A percentile compares a stretch with the other conserved stretches of the same genome.
These are phyloP conservation scores for Clarias platycephalus DNA, from an alignment of 2,797 vertebrate species.

Conservation along the genomic window DNA sequence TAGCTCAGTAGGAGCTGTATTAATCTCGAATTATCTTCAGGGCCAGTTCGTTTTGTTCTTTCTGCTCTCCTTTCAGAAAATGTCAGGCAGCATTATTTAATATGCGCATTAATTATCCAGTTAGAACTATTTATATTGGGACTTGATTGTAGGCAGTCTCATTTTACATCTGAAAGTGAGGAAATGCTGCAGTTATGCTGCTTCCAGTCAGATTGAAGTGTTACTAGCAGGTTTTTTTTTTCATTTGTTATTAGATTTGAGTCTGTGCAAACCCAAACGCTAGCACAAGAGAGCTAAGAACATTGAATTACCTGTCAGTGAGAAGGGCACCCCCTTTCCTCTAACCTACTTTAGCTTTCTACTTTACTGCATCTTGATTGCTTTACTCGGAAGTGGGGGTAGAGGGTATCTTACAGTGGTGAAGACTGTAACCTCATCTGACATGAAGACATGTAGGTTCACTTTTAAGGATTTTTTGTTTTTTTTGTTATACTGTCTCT, in stretches of 20 bases:
- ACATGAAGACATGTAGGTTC: constrained; percentile 24
- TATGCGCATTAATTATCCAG: constrained; percentile 54
- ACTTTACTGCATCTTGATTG: constrained; percentile 22
- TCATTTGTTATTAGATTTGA: constrained; percentile 18
- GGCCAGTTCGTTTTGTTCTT: constrained; percentile 43
- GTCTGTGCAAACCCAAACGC: constrained; percentile 16
- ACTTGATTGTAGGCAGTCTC: constrained; percentile 34
- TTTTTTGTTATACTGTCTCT: constrained; percentile 1
- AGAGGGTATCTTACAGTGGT: constrained; percentile 29
- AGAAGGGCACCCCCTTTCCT: constrained; percentile 23
- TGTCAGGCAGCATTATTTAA: constrained; percentile 50
- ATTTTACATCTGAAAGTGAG: constrained; percentile 28
- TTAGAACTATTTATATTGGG: constrained; percentile 54
- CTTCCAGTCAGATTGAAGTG: constrained; percentile 23
- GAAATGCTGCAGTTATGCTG: constrained; percentile 20
- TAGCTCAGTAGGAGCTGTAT: constrained; percentile 40
- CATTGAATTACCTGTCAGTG: constrained; percentile 39
- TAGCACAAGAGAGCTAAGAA: neutral
- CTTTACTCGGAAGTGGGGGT: constrained; percentile 27
- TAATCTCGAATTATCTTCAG: constrained; percentile 48
- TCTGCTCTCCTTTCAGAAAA: constrained; percentile 46
- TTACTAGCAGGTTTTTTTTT: neutral
- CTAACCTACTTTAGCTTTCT: constrained; percentile 28
- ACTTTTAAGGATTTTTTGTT: constrained; percentile 12
- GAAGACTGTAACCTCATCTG: neutral